Percentiles rank a stretch among this genome's conserved stretches.
phyloP scores from a whole-genome alignment of 1,140 invertebrate genomes.

The Drosophila persimilis region DNA sequence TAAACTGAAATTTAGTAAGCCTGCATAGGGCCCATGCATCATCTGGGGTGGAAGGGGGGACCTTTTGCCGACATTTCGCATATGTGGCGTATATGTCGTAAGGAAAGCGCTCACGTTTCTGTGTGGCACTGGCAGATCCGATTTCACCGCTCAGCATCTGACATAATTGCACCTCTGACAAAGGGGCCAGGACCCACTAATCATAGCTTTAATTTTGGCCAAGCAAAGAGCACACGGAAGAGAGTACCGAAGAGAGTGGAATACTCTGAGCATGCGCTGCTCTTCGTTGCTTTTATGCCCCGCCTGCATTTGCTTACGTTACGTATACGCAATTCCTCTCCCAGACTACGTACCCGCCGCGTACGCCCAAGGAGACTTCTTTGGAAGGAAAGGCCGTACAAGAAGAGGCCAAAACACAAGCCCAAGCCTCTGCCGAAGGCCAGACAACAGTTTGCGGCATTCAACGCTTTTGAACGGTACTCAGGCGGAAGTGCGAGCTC shows the following conservation, averaged over 20 bases:
- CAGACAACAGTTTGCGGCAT: constrained; percentile 47
- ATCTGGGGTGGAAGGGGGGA: constrained; percentile 5
- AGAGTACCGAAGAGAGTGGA: constrained; percentile 23
- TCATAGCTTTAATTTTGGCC: constrained; percentile 38
- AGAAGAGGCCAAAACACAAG: background rate
- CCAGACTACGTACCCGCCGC: constrained; percentile 41
- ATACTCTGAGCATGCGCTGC: constrained; percentile 39
- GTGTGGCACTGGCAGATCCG: constrained; percentile 20
- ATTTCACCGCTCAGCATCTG: constrained; percentile 49
- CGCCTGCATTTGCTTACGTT: constrained; percentile 64
- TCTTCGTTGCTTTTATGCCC: constrained; percentile 51
- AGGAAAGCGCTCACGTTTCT: constrained; percentile 20
- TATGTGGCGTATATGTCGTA: constrained; percentile 4
- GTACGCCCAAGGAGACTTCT: constrained; percentile 6
- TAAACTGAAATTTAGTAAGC: constrained; percentile 19
- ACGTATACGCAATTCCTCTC: constrained; percentile 32
- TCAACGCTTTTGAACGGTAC: constrained; percentile 52
- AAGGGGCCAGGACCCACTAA: constrained; percentile 29
- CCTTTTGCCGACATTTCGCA: background rate
- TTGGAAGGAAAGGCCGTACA: background rate
- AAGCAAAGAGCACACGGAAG: background rate
- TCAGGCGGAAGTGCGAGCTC: constrained; percentile 55
- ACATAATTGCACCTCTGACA: constrained; percentile 64
- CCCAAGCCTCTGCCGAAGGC: constrained; percentile 7
- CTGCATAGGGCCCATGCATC: constrained; percentile 5